Percentiles rank a stretch among this genome's conserved stretches.
Conservation (phyloP, 53 echinoderm and acorn worm genomes). For the Henricia sp. region DNA sequence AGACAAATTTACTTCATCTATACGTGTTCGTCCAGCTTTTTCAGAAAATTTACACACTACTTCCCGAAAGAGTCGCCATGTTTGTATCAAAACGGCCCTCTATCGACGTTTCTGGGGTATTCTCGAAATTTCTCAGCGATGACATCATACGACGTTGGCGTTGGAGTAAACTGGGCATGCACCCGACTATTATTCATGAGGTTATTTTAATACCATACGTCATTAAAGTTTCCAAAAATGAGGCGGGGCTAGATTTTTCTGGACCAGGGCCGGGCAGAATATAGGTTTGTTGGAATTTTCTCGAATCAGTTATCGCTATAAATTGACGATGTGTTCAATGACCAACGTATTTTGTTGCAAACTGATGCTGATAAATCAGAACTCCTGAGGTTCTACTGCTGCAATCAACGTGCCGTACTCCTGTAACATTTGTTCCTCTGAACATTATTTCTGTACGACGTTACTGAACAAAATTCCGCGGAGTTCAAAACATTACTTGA, state of each 20-base stretch:
- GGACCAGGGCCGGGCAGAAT: not conserved
- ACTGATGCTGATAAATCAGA: too few species aligned
- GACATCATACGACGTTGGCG: not conserved
- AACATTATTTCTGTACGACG: not conserved
- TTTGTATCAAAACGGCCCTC: conserved; percentile 21
- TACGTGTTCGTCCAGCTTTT: conserved; percentile 78
- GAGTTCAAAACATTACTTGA: not conserved
- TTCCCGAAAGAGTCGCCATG: conserved; percentile 32
- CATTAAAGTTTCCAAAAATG: not conserved
- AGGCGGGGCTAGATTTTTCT: not conserved
- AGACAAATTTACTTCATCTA: conserved; percentile 78
- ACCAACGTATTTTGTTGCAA: not conserved
- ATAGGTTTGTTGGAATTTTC: not conserved
- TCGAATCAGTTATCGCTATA: conserved; percentile 9
- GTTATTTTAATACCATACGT: not conserved
- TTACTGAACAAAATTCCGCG: too few species aligned
- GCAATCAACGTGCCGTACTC: not conserved
- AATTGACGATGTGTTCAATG: not conserved
- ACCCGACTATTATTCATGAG: not conserved
- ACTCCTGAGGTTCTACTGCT: not conserved
- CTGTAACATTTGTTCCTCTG: not conserved
- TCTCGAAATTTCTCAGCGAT: not conserved
- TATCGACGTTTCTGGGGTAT: not conserved
- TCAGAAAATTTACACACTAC: conserved; percentile 80
- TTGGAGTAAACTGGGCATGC: not conserved